Evolutionary conservation across 2,113 vertebrate species (phyloP).

Genomic region (Pachycephala philippinensis): DNA sequence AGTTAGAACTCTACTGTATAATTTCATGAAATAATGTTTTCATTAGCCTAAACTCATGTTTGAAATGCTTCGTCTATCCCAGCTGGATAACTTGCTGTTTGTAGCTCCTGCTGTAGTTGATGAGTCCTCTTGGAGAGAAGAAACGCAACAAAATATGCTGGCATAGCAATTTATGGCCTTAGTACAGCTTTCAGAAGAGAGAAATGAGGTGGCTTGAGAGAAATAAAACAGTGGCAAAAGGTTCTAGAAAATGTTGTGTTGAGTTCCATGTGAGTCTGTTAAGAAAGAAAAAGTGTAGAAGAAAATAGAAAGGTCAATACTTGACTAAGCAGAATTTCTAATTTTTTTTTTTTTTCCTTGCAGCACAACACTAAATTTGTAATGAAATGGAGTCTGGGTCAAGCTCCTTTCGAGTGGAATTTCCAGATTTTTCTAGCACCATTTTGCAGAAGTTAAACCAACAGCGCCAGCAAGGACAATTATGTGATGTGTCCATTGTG

Average conservation of each 20-base stretch:
- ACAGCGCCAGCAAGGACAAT: slow-evolving; percentile 84
- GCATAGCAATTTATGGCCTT: neutral
- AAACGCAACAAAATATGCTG: neutral
- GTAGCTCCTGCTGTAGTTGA: neutral
- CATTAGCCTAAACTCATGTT: neutral
- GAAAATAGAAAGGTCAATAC: neutral
- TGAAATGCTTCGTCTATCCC: neutral
- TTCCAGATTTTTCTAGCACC: slow-evolving; percentile 86
- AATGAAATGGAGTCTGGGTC: slow-evolving; percentile 83
- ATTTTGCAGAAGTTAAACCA: slow-evolving; percentile 87
- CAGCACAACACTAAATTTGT: slow-evolving; percentile 68
- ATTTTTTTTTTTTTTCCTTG: neutral
- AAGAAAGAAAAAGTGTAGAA: neutral
- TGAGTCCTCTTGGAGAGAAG: neutral
- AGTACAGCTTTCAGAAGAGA: neutral
- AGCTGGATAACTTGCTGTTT: neutral
- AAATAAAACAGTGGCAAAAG: neutral
- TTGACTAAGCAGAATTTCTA: neutral
- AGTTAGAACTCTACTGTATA: neutral
- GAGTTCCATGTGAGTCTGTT: neutral
- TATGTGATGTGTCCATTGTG: slow-evolving; percentile 86
- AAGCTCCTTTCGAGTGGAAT: slow-evolving; percentile 85
- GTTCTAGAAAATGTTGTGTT: neutral
- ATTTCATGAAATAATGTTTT: neutral
- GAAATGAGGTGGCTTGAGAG: neutral